Conservation (phyloP, 2,888 invertebrate species). For the Dyspetes luteomarginatus region DNA sequence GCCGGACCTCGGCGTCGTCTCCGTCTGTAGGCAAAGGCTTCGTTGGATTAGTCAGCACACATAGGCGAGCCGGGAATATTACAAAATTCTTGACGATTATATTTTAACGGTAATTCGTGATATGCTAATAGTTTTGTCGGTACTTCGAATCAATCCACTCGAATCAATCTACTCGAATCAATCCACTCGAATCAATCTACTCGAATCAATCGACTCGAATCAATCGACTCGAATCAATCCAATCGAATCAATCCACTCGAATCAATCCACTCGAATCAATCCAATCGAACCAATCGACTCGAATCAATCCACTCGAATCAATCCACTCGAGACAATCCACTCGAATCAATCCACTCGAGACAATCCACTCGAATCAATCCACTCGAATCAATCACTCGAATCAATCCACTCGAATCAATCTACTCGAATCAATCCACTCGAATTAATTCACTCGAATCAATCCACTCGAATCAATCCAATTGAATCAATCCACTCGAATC, state of each 20-base stretch:
- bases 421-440: not conserved
- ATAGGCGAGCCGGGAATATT: constrained; percentile 53
- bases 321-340: too few relatives aligned
- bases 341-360: not conserved
- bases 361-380: not conserved
- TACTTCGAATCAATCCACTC: constrained; percentile 23
- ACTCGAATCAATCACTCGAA: not conserved
- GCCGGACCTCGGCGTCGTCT: constrained; percentile 13
- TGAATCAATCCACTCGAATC: not conserved
- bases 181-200: not conserved
- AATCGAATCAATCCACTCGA: not conserved
- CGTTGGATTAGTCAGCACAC: constrained; percentile 27
- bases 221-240: not conserved
- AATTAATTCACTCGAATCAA: not conserved
- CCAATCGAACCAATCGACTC: too few relatives aligned
- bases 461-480: not conserved
- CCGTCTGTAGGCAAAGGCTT: constrained; percentile 30
- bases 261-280: not conserved
- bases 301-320: not conserved
- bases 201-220: not conserved
- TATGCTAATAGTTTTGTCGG: constrained; percentile 73
- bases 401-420: not conserved
- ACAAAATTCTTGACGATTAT: constrained; percentile 71
- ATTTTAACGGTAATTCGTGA: constrained; percentile 70
- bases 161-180: not conserved